Conservation (phyloP, 1,140 invertebrate genomes). For the Conopomorpha cramerella region DNA sequence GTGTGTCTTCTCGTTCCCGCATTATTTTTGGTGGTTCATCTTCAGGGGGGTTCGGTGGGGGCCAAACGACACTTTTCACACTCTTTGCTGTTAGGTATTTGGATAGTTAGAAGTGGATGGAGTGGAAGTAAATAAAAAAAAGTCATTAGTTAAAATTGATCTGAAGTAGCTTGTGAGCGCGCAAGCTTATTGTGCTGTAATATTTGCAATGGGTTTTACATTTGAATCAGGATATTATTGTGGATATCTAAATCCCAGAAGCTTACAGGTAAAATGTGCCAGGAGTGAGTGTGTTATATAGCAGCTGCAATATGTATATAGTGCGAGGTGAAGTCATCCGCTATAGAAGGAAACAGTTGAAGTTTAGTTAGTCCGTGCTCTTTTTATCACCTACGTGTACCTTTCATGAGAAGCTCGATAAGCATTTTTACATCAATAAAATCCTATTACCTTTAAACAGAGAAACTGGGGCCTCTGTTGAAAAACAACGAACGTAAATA, state of each 20-base stretch:
- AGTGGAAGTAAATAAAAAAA: slow-evolving; percentile 39
- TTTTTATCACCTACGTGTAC: too few relatives aligned
- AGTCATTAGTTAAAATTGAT: slow-evolving; percentile 37
- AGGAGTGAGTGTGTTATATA: slow-evolving; percentile 20
- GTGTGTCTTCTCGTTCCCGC: slow-evolving; percentile 6
- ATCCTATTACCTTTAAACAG: slow-evolving; percentile 48
- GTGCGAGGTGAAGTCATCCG: too few relatives aligned
- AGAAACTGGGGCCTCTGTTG: slow-evolving; percentile 48
- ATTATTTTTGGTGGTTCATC: slow-evolving; percentile 36
- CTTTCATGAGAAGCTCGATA: too few relatives aligned
- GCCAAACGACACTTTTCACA: slow-evolving; percentile 67
- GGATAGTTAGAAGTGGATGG: slow-evolving; percentile 18
- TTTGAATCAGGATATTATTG: too few relatives aligned
- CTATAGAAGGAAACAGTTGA: too few relatives aligned
- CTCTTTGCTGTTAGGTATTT: slow-evolving; percentile 49
- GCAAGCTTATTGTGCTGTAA: too few relatives aligned
- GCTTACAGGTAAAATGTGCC: too few relatives aligned
- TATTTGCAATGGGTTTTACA: too few relatives aligned
- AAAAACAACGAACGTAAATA: slow-evolving; percentile 15
- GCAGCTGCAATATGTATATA: slow-evolving; percentile 9
- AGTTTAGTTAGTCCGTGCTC: too few relatives aligned
- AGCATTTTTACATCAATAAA: too few relatives aligned
- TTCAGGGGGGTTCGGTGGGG: slow-evolving; percentile 55
- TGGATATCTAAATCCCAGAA: too few relatives aligned
- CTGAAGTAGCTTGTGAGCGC: too few relatives aligned